These are phyloP conservation scores for Rhodeus uyekii DNA, from an alignment of 2,797 vertebrate genomes.

Conservation along the genomic window DNA sequence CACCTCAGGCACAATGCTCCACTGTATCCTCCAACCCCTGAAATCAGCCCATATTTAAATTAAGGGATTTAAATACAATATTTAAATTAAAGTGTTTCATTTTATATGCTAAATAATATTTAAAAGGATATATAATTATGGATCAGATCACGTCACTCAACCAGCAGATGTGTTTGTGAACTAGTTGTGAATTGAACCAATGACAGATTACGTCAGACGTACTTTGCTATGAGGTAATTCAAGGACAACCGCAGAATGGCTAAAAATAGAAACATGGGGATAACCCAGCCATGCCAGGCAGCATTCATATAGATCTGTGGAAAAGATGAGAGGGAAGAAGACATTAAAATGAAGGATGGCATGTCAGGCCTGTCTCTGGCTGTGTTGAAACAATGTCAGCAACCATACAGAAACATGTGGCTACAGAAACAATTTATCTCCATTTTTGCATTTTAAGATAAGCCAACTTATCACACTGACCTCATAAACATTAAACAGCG, in stretches of 20 bases:
- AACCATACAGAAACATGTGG: not conserved
- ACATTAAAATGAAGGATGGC: not conserved
- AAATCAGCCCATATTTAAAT: not conserved
- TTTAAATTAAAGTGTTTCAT: not conserved
- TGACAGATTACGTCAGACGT: constrained; percentile 29
- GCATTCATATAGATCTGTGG: constrained; percentile 94
- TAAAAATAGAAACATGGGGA: constrained; percentile 96
- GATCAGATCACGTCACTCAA: not conserved
- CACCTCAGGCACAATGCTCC: constrained; percentile 96
- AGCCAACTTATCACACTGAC: not conserved
- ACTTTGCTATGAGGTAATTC: constrained; percentile 86
- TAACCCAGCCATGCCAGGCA: constrained; percentile 95
- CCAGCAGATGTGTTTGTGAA: not conserved
- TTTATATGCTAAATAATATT: not conserved
- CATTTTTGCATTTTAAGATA: not conserved
- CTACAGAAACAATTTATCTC: not conserved
- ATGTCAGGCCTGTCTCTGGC: not conserved
- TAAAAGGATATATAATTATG: not conserved
- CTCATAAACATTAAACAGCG: not conserved
- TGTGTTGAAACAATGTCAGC: not conserved
- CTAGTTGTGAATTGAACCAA: constrained; percentile 9
- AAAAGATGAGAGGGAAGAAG: constrained; percentile 29
- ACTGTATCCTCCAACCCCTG: constrained; percentile 98
- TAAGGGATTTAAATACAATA: not conserved
- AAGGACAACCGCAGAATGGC: constrained; percentile 95